Base-by-base conservation (phyloP, 2,797 vertebrate species). In the Sylvia borin region DNA sequence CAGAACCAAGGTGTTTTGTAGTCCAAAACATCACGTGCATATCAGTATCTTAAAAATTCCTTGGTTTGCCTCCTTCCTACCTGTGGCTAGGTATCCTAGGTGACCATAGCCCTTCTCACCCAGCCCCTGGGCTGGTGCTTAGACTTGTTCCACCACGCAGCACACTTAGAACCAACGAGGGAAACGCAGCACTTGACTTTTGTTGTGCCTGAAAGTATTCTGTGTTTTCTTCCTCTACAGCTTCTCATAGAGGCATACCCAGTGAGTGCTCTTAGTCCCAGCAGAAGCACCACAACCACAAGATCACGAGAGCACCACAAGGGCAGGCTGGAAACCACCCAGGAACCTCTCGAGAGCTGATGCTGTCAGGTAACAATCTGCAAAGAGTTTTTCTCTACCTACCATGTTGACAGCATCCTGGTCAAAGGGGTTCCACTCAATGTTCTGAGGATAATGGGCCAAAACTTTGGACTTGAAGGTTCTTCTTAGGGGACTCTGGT, bases 321-420 rank as follows among this genome's bases (percentile, higher is more conserved):
- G n/a, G 24, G 24, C 14, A 53, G 26, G 26, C 16, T 88, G 51
- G 11, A 24, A 85, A 71, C 24, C 74, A 13, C 11, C 5, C 73
- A 26, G 32, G 40, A 70, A 25, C 32, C 7, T 31, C 32, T 4
- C 0, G 0, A 65, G 66, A 82, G 45, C 5, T 15, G 32, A 91
- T 16, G 5, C 1, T 17, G 48, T 34, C 6, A 61, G 7, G 50
- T 27, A 88, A 67, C 50, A 64, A 40, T 31, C 4, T 31, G 20
- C 87, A 67, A 67, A 54, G 16, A 83, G 67, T 4, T 45, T 31
- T 75, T 85, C 67, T 89, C 53, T 47, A 98, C 99, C 94, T 97
- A 99, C 99, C 99, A 99, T 99, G 96, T 99, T 99, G 93, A 99
- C 98, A 0, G 99, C 99, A 98, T 99, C 99, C 97, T 98, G 99